phyloP scores from a whole-genome alignment of 2,113 vertebrate genomes.

The Eptesicus fuscus region DNA sequence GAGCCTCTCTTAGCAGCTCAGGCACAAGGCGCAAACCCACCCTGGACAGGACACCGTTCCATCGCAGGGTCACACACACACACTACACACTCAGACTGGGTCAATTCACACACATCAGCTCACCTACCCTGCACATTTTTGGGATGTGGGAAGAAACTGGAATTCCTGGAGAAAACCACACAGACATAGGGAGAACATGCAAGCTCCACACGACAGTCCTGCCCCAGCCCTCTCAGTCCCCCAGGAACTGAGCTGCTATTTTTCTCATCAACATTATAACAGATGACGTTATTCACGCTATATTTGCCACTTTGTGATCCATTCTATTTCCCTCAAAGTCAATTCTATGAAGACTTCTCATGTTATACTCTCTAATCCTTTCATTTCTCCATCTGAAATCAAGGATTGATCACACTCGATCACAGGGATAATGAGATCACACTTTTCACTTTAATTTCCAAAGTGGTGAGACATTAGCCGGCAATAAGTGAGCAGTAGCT shows the following conservation, averaged over 20 bases:
- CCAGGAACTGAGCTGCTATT: background rate
- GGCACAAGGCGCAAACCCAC: background rate
- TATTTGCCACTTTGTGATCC: background rate
- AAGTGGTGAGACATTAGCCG: background rate
- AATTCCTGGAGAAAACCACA: too few relatives aligned
- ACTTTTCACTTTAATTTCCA: constrained; percentile 26
- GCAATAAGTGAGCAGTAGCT: background rate
- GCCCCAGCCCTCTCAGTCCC: too few relatives aligned
- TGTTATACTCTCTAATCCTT: background rate
- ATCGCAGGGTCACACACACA: background rate
- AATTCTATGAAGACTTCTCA: background rate
- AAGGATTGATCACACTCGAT: background rate
- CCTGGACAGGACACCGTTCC: background rate
- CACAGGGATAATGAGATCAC: background rate
- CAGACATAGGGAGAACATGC: background rate
- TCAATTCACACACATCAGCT: background rate
- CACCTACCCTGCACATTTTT: background rate
- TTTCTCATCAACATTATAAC: background rate
- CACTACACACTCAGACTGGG: background rate
- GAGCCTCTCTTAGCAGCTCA: background rate
- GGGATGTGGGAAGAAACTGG: too few relatives aligned
- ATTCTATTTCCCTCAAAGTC: constrained; percentile 11
- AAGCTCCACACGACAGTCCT: background rate
- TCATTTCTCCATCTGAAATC: constrained; percentile 24
- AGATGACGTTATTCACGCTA: background rate